A percentile compares a stretch with the other conserved stretches of the same genome.
Evolutionary conservation across 2,888 invertebrate genomes (phyloP).

Genomic region (Pheosia tremula): DNA sequence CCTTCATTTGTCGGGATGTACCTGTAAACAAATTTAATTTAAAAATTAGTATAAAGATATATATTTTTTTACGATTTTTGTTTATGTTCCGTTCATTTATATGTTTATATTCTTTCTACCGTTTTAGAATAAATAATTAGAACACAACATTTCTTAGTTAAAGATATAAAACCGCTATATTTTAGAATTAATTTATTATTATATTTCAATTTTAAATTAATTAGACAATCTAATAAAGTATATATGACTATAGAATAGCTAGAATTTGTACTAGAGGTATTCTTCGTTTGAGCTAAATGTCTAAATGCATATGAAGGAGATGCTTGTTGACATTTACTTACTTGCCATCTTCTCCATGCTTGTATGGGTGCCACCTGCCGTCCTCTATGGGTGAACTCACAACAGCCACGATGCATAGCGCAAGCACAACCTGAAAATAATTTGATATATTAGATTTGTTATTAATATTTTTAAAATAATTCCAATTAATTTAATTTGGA

Average conservation of each 20-base stretch:
- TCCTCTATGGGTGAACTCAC: constrained; percentile 61
- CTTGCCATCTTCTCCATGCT: constrained; percentile 72
- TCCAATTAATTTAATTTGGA: not conserved
- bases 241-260: not conserved
- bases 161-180: too few relatives aligned
- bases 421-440: constrained; percentile 63
- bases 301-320: constrained; percentile 36
- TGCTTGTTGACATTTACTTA: constrained; percentile 65
- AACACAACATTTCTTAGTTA: not conserved
- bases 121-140: constrained; percentile 5
- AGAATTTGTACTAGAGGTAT: not conserved
- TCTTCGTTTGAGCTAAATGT: constrained; percentile 23
- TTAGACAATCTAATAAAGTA: not conserved
- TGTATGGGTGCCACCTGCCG: constrained; percentile 72
- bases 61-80: constrained; percentile 1
- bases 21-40: constrained; percentile 41
- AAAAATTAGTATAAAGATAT: not conserved
- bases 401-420: constrained; percentile 62
- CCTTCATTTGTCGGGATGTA: constrained; percentile 80
- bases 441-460: constrained; percentile 16
- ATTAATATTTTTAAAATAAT: constrained; percentile 6
- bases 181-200: too few relatives aligned
- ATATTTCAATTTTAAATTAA: not conserved
- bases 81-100: not conserved
- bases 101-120: not conserved